Percentiles rank a stretch among this genome's conserved stretches.
Evolutionary conservation across 37 sponge, comb jelly and placozoan genomes (phyloP).

Genomic region (Hormiphora californensis): DNA sequence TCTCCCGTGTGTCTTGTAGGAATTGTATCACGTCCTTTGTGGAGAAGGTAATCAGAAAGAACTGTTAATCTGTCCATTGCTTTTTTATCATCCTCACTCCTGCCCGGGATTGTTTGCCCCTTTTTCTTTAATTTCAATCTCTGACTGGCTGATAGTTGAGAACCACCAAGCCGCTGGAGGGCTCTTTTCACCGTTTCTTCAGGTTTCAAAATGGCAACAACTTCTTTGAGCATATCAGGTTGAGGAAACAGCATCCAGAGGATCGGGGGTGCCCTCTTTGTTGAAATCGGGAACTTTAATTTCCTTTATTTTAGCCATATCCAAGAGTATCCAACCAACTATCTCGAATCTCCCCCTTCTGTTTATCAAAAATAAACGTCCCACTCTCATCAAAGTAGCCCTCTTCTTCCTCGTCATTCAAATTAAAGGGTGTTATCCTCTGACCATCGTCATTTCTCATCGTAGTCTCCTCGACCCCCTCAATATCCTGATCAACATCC

Average conservation of each 20-base stretch:
- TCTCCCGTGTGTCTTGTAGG: slow-evolving; percentile 44
- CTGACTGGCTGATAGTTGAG: slow-evolving; percentile 45
- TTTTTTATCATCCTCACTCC: no score
- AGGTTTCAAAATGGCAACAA: no score
- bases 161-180: slow-evolving; percentile 7
- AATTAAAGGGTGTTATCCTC: background rate
- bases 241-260: no score
- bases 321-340: background rate
- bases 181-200: no score
- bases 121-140: slow-evolving; percentile 39
- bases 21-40: slow-evolving; percentile 20
- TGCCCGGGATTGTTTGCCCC: no score
- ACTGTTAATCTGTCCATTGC: slow-evolving; percentile 13
- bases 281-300: no score
- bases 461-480: slow-evolving; percentile 23
- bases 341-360: background rate
- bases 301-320: background rate
- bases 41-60: background rate
- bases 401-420: background rate
- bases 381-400: background rate
- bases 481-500: slow-evolving; percentile 7
- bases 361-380: background rate
- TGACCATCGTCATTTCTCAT: slow-evolving; percentile 28
- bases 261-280: no score
- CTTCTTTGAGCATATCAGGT: no score